These are phyloP conservation scores for Oncorhynchus clarkii DNA, from an alignment of 2,113 vertebrate species.

Conservation along the genomic window DNA sequence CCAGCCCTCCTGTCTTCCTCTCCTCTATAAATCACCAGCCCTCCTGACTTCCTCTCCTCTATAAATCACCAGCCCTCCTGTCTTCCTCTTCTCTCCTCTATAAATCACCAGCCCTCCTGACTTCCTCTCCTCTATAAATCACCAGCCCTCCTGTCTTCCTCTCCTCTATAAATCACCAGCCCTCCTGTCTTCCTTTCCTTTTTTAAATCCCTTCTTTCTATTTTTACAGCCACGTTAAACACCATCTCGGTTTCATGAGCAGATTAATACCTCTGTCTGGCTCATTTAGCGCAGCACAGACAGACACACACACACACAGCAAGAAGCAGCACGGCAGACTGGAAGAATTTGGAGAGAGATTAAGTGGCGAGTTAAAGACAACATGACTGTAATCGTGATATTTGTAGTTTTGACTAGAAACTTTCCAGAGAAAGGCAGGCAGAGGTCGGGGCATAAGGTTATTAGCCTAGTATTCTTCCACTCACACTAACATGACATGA, in stretches of 20 bases:
- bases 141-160: too few relatives aligned
- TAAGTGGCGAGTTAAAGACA: constrained; percentile 32
- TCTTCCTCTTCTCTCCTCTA: too few relatives aligned
- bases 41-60: too few relatives aligned
- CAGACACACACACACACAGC: too few relatives aligned
- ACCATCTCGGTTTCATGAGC: constrained; percentile 23
- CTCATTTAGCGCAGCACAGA: constrained; percentile 29
- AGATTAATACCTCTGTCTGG: constrained; percentile 42
- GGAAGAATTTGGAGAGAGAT: constrained; percentile 16
- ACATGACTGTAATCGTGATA: constrained; percentile 31
- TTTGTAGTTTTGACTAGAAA: background rate
- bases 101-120: too few relatives aligned
- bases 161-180: too few relatives aligned
- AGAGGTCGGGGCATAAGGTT: background rate
- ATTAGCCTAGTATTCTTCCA: background rate
- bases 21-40: too few relatives aligned
- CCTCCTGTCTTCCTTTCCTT: background rate
- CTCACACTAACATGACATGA: too few relatives aligned
- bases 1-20: too few relatives aligned
- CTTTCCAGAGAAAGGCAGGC: constrained; percentile 10
- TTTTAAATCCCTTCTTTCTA: background rate
- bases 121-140: too few relatives aligned
- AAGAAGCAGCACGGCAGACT: background rate
- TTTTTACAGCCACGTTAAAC: constrained; percentile 23
- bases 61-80: too few relatives aligned